A percentile compares a stretch with the other conserved stretches of the same genome.
These are phyloP conservation scores for Suricata suricatta DNA, from an alignment of 2,113 vertebrate genomes.

Conservation along the genomic window DNA sequence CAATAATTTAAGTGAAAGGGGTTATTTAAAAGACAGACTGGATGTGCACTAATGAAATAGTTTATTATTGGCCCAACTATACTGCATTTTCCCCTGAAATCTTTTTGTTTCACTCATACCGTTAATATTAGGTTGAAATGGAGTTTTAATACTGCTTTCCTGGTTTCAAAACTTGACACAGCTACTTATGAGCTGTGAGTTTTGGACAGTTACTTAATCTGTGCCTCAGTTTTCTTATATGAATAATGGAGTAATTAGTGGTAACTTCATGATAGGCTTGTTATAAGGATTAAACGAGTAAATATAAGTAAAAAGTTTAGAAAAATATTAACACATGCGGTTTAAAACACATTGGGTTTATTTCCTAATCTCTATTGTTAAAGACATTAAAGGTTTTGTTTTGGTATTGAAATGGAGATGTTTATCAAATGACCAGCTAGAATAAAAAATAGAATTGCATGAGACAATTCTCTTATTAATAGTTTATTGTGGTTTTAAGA, in stretches of 20 bases:
- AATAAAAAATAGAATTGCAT: background rate
- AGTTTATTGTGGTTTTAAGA: background rate
- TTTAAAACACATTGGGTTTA: background rate
- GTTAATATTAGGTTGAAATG: background rate
- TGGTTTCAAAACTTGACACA: background rate
- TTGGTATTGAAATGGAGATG: background rate
- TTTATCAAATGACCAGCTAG: background rate
- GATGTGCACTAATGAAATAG: background rate
- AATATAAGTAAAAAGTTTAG: background rate
- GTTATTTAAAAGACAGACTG: constrained; percentile 29
- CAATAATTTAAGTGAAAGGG: background rate
- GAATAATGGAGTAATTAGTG: constrained; percentile 24
- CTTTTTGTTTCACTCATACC: background rate
- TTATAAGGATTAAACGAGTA: background rate
- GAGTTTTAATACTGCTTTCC: background rate
- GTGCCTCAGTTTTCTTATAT: background rate
- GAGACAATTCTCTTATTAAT: background rate
- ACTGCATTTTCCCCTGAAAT: background rate
- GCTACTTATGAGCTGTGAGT: background rate
- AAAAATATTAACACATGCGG: background rate
- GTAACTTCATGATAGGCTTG: background rate
- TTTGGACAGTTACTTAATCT: background rate
- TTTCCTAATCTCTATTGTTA: constrained; percentile 24
- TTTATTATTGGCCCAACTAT: background rate
- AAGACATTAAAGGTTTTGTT: background rate